These are phyloP conservation scores for Notolabrus celidotus DNA, from an alignment of 2,797 vertebrate species.

Conservation along the genomic window DNA sequence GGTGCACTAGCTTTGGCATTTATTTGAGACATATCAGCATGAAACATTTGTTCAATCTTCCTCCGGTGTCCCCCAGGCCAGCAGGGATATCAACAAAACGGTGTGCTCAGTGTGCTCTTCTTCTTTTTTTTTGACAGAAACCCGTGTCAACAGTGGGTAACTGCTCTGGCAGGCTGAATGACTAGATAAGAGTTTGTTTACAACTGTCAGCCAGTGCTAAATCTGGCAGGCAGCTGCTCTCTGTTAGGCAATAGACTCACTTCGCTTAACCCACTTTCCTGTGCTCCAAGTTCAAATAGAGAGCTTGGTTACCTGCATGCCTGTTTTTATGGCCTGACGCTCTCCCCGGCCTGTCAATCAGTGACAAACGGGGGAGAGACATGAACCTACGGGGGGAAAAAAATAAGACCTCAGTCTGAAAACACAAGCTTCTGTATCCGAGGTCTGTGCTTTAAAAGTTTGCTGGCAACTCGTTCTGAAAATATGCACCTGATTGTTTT, in stretches of 20 bases:
- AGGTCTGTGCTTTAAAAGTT: neutral
- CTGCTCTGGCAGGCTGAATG: constrained; percentile 59
- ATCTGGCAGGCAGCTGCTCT: constrained; percentile 74
- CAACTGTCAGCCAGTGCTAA: constrained; percentile 74
- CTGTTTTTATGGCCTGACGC: constrained; percentile 54
- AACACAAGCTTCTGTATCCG: constrained; percentile 3
- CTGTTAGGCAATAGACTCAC: constrained; percentile 73
- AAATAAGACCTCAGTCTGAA: constrained; percentile 15
- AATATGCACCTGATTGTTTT: constrained; percentile 18
- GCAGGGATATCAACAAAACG: constrained; percentile 46
- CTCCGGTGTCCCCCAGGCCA: constrained; percentile 37
- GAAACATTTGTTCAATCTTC: constrained; percentile 47
- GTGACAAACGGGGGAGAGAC: constrained; percentile 61
- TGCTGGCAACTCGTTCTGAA: neutral
- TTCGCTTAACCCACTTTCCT: constrained; percentile 80
- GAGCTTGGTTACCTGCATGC: constrained; percentile 68
- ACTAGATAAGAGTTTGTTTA: constrained; percentile 78
- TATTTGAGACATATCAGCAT: constrained; percentile 32
- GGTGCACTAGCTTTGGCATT: constrained; percentile 24
- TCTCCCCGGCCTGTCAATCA: constrained; percentile 66
- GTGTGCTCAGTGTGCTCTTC: constrained; percentile 39
- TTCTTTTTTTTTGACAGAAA: constrained; percentile 54
- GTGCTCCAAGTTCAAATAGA: constrained; percentile 72
- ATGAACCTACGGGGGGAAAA: constrained; percentile 5
- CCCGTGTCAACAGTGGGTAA: constrained; percentile 67